Evolutionary conservation across 2,888 invertebrate species (phyloP).

Genomic region (Dicranocentrus wangi): DNA sequence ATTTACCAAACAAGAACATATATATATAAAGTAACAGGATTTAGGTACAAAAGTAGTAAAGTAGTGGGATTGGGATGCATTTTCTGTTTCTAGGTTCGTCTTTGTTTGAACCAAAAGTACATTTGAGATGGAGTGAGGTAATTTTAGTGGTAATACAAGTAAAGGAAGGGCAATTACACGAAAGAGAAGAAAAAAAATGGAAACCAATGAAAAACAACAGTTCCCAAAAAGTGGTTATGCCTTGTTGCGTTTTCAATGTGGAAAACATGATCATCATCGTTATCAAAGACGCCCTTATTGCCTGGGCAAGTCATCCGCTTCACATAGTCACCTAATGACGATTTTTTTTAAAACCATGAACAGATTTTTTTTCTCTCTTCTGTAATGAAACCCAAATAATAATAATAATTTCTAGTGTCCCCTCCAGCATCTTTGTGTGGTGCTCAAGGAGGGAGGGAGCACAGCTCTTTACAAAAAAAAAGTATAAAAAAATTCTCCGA

Average conservation of each 20-base stretch:
- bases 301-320: not conserved
- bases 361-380: not conserved
- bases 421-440: not conserved
- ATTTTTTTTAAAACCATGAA: not conserved
- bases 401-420: not conserved
- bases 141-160: slow-evolving; percentile 9
- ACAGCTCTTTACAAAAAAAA: not conserved
- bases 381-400: no score
- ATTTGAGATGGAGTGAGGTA: slow-evolving; percentile 21
- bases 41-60: not conserved
- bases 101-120: no score
- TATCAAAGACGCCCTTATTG: not conserved
- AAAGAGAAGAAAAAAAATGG: slow-evolving; percentile 11
- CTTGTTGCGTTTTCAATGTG: not conserved
- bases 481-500: not conserved
- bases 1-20: no score
- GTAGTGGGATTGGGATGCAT: no score
- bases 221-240: slow-evolving; percentile 19
- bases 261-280: not conserved
- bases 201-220: slow-evolving; percentile 9
- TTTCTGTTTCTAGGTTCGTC: no score
- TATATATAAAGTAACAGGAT: slow-evolving; percentile 15
- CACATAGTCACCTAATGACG: not conserved
- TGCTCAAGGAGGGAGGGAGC: not conserved
- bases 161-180: slow-evolving; percentile 8